A percentile compares a stretch with the other conserved stretches of the same genome.
phyloP scores from a whole-genome alignment of 2,888 invertebrate species.

The Cosmia pyralina region DNA sequence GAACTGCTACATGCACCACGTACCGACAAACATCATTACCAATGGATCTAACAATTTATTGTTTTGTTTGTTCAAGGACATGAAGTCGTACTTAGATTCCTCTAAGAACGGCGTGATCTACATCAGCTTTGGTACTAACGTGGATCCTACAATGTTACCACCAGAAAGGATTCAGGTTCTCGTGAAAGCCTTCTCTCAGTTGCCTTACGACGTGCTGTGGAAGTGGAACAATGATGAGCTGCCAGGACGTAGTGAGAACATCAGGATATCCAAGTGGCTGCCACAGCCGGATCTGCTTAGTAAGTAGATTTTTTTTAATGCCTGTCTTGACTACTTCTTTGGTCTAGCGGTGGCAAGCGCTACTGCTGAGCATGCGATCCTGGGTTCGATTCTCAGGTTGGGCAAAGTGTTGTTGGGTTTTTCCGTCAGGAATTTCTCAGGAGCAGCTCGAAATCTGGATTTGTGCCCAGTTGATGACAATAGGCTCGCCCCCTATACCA shows the following conservation, averaged over 20 bases:
- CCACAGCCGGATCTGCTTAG: slow-evolving; percentile 74
- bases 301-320: slow-evolving; percentile 19
- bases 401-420: no score
- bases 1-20: background rate
- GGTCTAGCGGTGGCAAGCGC: no score
- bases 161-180: slow-evolving; percentile 68
- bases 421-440: no score
- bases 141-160: slow-evolving; percentile 71
- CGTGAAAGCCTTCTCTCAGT: slow-evolving; percentile 73
- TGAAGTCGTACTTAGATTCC: slow-evolving; percentile 74
- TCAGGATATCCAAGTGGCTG: slow-evolving; percentile 77
- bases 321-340: no score
- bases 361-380: no score
- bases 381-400: no score
- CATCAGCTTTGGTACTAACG: slow-evolving; percentile 79
- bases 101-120: slow-evolving; percentile 78
- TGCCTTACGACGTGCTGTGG: slow-evolving; percentile 82
- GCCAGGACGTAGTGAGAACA: slow-evolving; percentile 70
- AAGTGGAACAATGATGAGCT: slow-evolving; percentile 78
- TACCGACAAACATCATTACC: background rate
- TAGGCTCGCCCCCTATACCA: no score
- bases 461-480: no score
- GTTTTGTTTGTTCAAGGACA: slow-evolving; percentile 61
- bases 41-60: background rate
- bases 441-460: no score